Evolutionary conservation across 2,888 invertebrate genomes (phyloP).

Genomic region (Agrochola lota): DNA sequence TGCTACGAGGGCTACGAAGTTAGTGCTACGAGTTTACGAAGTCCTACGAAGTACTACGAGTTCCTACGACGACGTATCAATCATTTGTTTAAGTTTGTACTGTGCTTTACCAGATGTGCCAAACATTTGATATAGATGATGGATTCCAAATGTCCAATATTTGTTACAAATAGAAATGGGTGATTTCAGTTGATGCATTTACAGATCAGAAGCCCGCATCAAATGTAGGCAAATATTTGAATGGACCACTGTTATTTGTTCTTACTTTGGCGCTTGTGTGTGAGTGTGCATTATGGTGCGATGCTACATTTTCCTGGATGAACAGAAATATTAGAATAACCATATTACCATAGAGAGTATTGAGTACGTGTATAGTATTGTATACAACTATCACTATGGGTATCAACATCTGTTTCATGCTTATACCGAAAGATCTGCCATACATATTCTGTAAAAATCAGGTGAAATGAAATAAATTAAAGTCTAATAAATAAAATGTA

Average conservation of each 20-base stretch:
- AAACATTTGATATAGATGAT: background rate
- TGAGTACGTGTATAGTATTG: background rate
- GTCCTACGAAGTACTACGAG: constrained; percentile 9
- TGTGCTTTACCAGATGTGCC: background rate
- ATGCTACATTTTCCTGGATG: background rate
- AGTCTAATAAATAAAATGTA: too few species aligned
- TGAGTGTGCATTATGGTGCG: background rate
- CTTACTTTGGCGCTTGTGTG: constrained; percentile 12
- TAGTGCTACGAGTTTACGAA: constrained; percentile 23
- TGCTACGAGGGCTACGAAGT: constrained; percentile 27
- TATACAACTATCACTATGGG: too few species aligned
- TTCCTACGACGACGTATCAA: background rate
- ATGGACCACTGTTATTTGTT: constrained; percentile 36
- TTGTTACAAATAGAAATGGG: background rate
- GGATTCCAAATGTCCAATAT: constrained; percentile 8
- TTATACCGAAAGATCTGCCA: background rate
- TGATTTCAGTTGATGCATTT: constrained; percentile 1
- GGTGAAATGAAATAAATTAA: too few species aligned
- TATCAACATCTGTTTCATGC: background rate
- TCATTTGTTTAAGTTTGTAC: background rate
- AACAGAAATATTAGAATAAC: constrained; percentile 2
- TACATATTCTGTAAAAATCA: background rate
- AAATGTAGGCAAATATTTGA: constrained; percentile 37
- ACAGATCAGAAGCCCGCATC: constrained; percentile 12
- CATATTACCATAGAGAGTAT: background rate